Conservation (phyloP, 1,140 invertebrate genomes). For the Cyrtorhinus lividipennis region DNA sequence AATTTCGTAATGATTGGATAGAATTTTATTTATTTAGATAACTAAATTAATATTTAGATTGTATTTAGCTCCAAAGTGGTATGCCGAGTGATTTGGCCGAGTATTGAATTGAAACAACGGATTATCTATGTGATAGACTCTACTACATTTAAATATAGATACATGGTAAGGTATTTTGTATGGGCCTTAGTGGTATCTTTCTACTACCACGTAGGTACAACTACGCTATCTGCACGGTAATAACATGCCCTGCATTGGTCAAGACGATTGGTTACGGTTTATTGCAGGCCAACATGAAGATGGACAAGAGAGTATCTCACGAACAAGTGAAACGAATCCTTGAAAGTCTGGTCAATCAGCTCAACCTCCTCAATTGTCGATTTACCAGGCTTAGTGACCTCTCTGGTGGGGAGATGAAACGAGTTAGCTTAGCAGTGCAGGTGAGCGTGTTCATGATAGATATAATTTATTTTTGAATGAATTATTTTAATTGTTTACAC, state of each 20-base stretch:
- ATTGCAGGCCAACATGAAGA: slow-evolving; percentile 32
- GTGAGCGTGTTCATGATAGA: slow-evolving; percentile 36
- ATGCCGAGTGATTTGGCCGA: neutral
- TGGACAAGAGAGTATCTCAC: slow-evolving; percentile 28
- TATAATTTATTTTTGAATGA: neutral
- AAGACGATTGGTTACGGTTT: slow-evolving; percentile 1
- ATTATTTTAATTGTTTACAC: neutral
- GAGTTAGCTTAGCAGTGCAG: slow-evolving; percentile 73
- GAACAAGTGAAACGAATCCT: slow-evolving; percentile 28
- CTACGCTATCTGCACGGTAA: neutral
- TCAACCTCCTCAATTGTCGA: slow-evolving; percentile 51
- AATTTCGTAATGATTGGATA: neutral
- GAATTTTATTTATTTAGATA: neutral
- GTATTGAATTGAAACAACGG: neutral
- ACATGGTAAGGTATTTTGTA: neutral
- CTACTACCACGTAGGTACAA: neutral
- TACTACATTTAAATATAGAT: neutral
- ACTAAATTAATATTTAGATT: neutral
- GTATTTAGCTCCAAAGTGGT: too few species aligned
- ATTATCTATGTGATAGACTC: neutral
- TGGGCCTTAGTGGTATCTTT: neutral
- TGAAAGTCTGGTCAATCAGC: slow-evolving; percentile 31
- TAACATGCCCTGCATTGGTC: neutral
- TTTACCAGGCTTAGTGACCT: slow-evolving; percentile 47
- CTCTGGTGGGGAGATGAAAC: slow-evolving; percentile 77